Percentiles rank a stretch among this genome's conserved stretches.
Conservation (phyloP, 2,113 vertebrate genomes). For the Euleptes europaea region DNA sequence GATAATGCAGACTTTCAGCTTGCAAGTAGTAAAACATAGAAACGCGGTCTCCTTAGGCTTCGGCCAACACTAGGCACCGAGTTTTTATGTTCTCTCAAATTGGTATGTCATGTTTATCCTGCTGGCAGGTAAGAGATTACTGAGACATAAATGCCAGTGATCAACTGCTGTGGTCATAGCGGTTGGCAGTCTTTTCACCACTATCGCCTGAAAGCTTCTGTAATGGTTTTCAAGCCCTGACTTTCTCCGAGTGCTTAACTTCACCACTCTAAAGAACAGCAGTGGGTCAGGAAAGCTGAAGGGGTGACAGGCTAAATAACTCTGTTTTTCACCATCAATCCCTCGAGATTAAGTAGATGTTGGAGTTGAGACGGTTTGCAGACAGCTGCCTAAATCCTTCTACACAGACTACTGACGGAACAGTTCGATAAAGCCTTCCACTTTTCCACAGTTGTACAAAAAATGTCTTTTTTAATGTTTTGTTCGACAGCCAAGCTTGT, state of each 20-base stretch:
- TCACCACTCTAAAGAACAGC: neutral
- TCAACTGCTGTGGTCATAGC: neutral
- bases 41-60: neutral
- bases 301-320: constrained; percentile 28
- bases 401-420: constrained; percentile 5
- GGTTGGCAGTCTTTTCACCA: neutral
- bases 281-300: neutral
- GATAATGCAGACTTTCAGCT: neutral
- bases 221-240: neutral
- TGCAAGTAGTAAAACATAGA: neutral
- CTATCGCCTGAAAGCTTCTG: neutral
- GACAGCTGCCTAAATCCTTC: constrained; percentile 35
- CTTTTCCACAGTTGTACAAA: constrained; percentile 12
- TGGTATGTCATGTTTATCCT: neutral
- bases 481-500: constrained; percentile 23
- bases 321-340: constrained; percentile 21
- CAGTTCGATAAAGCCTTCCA: constrained; percentile 1
- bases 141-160: accelerated
- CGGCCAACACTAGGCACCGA: neutral
- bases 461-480: constrained; percentile 10
- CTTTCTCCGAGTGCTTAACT: constrained; percentile 7
- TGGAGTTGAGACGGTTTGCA: constrained; percentile 7
- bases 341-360: constrained; percentile 34
- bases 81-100: constrained; percentile 3
- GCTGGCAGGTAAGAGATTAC: neutral